Base-by-base conservation (phyloP, 2,113 vertebrate genomes). In the Lepisosteus osseus region DNA sequence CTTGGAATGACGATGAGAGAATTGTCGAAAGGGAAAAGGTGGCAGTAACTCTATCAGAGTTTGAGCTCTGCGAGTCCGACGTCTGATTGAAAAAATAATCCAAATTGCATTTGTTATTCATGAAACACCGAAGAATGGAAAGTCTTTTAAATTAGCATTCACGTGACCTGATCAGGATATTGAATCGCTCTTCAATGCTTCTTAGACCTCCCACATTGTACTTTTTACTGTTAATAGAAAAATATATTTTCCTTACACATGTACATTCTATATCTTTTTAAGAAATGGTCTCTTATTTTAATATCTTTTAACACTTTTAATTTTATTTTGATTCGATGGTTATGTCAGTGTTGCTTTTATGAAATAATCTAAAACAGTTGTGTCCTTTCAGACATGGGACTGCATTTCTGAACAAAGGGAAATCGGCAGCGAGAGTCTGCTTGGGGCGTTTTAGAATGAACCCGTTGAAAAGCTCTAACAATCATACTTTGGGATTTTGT, bases 211-310 rank as follows among this genome's bases (percentile, higher is more conserved):
- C 80, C 74, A 67, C 74, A 9, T 51, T 51, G 74, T 72, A 76
- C 67, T 76, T 75, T 79, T 87, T 82, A 79, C 83, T 86, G 84
- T 88, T 83, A 76, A 84, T 86, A 87, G 84, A 79, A 74, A 84
- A 86, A 86, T 87, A 82, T 85, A 86, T 87, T 86, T 85, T 83
- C 88, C 85, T 89, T 90, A 86, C 76, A 82, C 2, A 65, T 86
- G 78, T 83, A 82, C 42, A 72, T 82, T 76, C 72, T 79, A 74
- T 65, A 75, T 73, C 67, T 65, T 75, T 77, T 47, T 59, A 73
- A 3, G 47, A 67, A 54, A 79, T 85, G 61, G 79, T 84, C 74
- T 45, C 72, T 45, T 14, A 69, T 78, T 44, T 43, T 67, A 47
- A 79, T 51, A 51, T 77, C 67, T 84, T 83, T 85, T 83, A 80